A percentile compares a stretch with the other conserved stretches of the same genome.
These are phyloP conservation scores for Lamellibrachia columna DNA, from an alignment of 2,888 invertebrate genomes.

Conservation along the genomic window DNA sequence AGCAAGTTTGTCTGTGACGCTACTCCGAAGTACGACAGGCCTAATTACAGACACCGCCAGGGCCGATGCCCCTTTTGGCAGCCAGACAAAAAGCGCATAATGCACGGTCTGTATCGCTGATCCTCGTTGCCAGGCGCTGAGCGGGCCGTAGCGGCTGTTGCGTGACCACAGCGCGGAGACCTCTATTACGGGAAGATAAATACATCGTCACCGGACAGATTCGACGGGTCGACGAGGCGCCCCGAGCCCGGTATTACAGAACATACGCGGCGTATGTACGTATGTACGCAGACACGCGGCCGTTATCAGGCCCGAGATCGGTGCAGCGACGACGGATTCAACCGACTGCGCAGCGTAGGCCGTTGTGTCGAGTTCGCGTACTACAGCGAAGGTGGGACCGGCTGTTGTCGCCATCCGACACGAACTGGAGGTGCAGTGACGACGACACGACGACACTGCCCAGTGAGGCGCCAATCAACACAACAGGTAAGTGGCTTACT, in stretches of 20 bases:
- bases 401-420: background rate
- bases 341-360: background rate
- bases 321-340: background rate
- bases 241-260: background rate
- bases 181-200: background rate
- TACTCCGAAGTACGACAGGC: background rate
- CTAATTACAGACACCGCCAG: background rate
- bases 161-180: background rate
- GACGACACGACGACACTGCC: background rate
- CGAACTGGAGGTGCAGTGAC: background rate
- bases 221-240: background rate
- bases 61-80: background rate
- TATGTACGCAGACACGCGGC: background rate
- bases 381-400: background rate
- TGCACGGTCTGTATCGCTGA: background rate
- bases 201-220: background rate
- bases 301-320: background rate
- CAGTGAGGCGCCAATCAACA: background rate
- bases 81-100: background rate
- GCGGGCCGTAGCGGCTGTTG: background rate
- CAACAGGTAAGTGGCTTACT: background rate
- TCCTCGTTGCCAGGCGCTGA: background rate
- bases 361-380: background rate
- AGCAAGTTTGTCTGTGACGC: background rate
- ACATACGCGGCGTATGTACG: background rate